Evolutionary conservation across 2,113 vertebrate species (phyloP), one percentile per base, ranked within the genome.

Genomic region (Mus spicilegus): DNA sequence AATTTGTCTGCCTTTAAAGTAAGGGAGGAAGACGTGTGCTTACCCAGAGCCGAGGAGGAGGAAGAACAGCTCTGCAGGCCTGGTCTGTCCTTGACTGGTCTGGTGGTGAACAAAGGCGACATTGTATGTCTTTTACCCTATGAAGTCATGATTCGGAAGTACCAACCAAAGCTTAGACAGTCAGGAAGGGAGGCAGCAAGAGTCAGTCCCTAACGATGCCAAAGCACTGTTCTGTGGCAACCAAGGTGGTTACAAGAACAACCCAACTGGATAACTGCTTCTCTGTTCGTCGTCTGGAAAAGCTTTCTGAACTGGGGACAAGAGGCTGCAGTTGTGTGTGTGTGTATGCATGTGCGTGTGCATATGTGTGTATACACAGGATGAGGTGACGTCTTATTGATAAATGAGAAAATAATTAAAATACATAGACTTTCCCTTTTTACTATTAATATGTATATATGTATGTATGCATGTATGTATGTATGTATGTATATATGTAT

Each of bases 1-100:
- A 98, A 98, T 98, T 98, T 95, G 98, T 98, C 98, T 98, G 97
- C 97, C 98, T 98, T 99, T 98, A 98, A 99, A 98, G 98, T 98
- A 94, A 96, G 90, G 96, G 94, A 98, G 97, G 96, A 96, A 98
- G 98, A 95, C 96, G 98, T 97, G 98, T 97, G 82, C 97, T 98
- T 97, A 96, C 46, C 95, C 97, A 87, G 86, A 86, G 95, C 96
- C 0, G 69, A 97, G 78, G 7, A 4, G 93, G 97, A 97, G 97
- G 1, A 24, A 97, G 95, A 96, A 95, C 97, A 96, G 96, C 95
- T 91, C 96, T 69, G 85, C 87, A 96, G 96, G 97, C 95, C 97
- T 95, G 88, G 97, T 97, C 90, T 85, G 97, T 97, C 97, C 96
- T 93, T 70, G 67, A 76, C 5, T 49, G 69, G 96, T 82, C 96